Conservation (phyloP, 2,888 invertebrate species). For the Eilema depressum region DNA sequence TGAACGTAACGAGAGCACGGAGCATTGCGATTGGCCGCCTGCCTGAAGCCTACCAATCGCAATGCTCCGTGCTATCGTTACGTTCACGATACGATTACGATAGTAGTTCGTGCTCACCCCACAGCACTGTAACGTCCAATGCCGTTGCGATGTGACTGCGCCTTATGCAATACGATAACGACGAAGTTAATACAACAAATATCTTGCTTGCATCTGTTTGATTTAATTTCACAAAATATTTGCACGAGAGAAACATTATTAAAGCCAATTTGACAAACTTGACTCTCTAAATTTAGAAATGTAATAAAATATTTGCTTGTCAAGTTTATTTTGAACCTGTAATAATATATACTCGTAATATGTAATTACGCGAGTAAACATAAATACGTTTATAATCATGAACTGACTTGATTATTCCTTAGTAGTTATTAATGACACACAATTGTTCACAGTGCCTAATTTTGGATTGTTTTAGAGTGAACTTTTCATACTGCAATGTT, state of each 20-base stretch:
- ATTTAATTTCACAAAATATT: neutral
- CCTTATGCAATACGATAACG: neutral
- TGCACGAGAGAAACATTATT: neutral
- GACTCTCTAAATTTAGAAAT: constrained; percentile 3
- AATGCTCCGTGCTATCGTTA: too few species aligned
- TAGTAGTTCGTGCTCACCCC: too few species aligned
- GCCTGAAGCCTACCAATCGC: too few species aligned
- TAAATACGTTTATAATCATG: neutral
- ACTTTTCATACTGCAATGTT: neutral
- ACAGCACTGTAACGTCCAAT: too few species aligned
- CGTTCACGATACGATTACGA: too few species aligned
- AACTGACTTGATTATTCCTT: neutral
- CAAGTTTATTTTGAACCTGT: neutral
- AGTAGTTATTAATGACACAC: neutral
- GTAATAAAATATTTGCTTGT: neutral
- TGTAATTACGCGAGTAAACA: neutral
- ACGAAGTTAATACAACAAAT: neutral
- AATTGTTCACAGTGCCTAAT: neutral
- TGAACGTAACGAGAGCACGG: too few species aligned
- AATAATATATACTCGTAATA: too few species aligned
- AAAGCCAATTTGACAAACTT: neutral
- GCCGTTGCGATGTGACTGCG: neutral
- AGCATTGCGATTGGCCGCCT: too few species aligned
- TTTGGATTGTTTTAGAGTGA: neutral
- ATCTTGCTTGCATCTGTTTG: neutral